Conservation (phyloP, 2,797 vertebrate species). For the Coregonus sp. region DNA sequence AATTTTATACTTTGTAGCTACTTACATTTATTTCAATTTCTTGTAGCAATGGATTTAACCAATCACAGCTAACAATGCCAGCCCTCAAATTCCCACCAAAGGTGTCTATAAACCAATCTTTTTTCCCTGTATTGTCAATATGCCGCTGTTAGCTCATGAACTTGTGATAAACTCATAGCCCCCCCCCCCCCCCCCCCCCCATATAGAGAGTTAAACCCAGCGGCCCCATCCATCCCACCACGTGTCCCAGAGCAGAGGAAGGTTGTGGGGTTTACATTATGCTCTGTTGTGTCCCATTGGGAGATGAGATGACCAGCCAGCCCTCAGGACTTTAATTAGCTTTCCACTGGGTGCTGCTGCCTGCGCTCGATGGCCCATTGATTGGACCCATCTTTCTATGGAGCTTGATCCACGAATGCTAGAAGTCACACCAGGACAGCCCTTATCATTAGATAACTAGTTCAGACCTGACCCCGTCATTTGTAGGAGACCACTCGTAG, state of each 20-base stretch:
- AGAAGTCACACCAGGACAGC: constrained; percentile 21
- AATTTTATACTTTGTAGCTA: too few relatives aligned
- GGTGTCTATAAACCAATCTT: not conserved
- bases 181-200: not conserved
- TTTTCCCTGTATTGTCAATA: not conserved
- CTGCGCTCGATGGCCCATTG: constrained; percentile 59
- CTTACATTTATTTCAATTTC: too few relatives aligned
- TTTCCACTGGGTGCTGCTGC: constrained; percentile 59
- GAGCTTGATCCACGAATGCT: not conserved
- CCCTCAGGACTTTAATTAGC: constrained; percentile 56
- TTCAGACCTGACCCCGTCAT: not conserved
- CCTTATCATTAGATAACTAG: constrained; percentile 30
- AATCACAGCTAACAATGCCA: too few relatives aligned
- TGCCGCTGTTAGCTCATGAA: not conserved
- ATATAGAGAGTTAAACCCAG: not conserved
- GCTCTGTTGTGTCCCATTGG: not conserved
- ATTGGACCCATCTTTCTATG: constrained; percentile 43
- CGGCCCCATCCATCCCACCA: not conserved
- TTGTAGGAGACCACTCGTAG: not conserved
- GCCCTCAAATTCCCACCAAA: not conserved
- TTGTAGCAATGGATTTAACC: too few relatives aligned
- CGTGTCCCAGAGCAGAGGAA: not conserved
- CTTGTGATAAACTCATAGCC: too few relatives aligned
- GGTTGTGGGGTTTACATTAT: not conserved
- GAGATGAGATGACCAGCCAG: constrained; percentile 11